These are phyloP conservation scores for Amblyjoppa fuscipennis DNA, from an alignment of 2,888 invertebrate genomes.

Conservation along the genomic window DNA sequence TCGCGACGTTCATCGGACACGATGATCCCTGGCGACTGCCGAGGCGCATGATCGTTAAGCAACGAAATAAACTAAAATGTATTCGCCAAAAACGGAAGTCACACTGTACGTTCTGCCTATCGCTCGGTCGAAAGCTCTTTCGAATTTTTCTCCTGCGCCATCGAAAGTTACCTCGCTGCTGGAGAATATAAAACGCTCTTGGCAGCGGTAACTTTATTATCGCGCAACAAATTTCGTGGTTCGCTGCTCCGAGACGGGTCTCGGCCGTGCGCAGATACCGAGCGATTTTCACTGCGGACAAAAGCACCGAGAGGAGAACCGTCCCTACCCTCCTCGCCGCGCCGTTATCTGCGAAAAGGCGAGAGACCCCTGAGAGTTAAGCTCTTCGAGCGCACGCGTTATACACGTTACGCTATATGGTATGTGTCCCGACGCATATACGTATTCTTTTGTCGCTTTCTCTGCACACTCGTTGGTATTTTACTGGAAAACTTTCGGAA, in stretches of 20 bases:
- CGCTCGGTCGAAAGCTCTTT: background rate
- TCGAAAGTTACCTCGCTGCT: conserved; percentile 7
- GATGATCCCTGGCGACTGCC: conserved; percentile 8
- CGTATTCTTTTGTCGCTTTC: background rate
- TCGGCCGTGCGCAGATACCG: conserved; percentile 37
- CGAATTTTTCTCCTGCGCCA: conserved; percentile 15
- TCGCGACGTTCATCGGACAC: conserved; percentile 9
- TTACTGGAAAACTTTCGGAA: background rate
- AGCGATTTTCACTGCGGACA: conserved; percentile 42
- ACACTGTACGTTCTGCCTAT: background rate
- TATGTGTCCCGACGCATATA: background rate
- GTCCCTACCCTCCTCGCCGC: background rate
- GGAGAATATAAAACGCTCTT: conserved; percentile 36
- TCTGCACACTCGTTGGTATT: background rate
- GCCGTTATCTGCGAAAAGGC: conserved; percentile 47
- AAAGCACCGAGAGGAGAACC: conserved; percentile 28
- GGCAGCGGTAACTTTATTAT: conserved; percentile 55
- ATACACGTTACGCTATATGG: background rate
- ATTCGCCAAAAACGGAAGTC: background rate
- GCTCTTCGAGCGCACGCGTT: conserved; percentile 40
- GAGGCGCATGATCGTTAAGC: background rate
- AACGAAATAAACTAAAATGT: background rate
- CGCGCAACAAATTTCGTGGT: conserved; percentile 55
- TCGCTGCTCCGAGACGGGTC: conserved; percentile 33
- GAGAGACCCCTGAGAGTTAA: conserved; percentile 39